phyloP scores from a whole-genome alignment of 2,888 invertebrate species.

The Phyto melanocephala region DNA sequence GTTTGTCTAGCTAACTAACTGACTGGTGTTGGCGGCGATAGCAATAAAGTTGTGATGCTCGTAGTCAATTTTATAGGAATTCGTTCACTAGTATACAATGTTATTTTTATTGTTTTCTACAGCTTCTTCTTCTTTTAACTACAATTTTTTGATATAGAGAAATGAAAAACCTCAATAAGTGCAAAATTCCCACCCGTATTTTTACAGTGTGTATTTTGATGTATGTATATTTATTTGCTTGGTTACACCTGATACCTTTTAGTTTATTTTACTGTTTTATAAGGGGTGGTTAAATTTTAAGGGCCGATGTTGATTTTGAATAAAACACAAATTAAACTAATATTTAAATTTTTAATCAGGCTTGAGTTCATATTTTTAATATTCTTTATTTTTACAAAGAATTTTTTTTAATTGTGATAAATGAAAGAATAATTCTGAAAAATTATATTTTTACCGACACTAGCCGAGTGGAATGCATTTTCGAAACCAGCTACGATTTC shows the following conservation, averaged over 20 bases:
- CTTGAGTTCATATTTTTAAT: too few relatives aligned
- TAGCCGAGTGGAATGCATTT: too few relatives aligned
- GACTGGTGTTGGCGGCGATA: neutral
- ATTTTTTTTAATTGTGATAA: too few relatives aligned
- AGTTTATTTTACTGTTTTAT: neutral
- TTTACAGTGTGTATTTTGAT: constrained; percentile 29
- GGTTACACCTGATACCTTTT: constrained; percentile 41
- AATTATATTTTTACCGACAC: too few relatives aligned
- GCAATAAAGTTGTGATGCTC: neutral
- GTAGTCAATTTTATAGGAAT: constrained; percentile 9
- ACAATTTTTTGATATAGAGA: constrained; percentile 17
- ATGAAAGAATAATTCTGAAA: too few relatives aligned
- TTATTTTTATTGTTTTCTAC: constrained; percentile 16
- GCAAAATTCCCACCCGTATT: constrained; percentile 47
- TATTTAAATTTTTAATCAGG: too few relatives aligned
- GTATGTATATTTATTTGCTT: constrained; percentile 19
- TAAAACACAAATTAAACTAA: too few relatives aligned
- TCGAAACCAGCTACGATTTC: too few relatives aligned
- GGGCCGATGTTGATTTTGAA: too few relatives aligned
- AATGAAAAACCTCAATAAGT: constrained; percentile 60
- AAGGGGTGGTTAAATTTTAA: too few relatives aligned
- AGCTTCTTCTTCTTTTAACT: constrained; percentile 8
- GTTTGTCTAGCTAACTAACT: neutral
- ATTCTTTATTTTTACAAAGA: too few relatives aligned
- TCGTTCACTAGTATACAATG: constrained; percentile 30